Percentiles rank a stretch among this genome's conserved stretches.
Evolutionary conservation across 2,888 invertebrate species (phyloP).

Genomic region (Chrysina gloriosa): DNA sequence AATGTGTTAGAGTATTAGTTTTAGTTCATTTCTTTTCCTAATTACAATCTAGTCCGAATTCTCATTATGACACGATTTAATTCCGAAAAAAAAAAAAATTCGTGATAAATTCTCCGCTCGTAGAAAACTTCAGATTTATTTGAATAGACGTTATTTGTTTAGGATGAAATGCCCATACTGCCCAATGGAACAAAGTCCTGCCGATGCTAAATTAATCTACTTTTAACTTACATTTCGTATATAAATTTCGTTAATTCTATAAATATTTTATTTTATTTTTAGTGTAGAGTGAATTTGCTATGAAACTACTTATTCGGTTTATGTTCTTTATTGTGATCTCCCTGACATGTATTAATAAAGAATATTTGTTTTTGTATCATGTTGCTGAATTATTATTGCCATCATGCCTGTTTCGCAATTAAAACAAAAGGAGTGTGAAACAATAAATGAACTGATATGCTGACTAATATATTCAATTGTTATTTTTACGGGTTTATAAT

Average conservation of each 20-base stretch:
- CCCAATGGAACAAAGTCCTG: constrained; percentile 94
- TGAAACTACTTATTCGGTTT: constrained; percentile 11
- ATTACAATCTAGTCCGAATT: too few relatives aligned
- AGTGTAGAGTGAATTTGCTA: constrained; percentile 18
- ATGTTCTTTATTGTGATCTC: constrained; percentile 32
- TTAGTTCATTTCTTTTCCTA: too few relatives aligned
- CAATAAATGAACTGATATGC: too few relatives aligned
- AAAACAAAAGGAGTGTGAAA: too few relatives aligned
- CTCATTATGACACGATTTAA: too few relatives aligned
- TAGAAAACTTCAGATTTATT: too few relatives aligned
- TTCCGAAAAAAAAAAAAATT: too few relatives aligned
- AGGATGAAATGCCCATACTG: constrained; percentile 99
- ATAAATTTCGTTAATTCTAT: constrained; percentile 11
- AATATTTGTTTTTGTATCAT: constrained; percentile 13
- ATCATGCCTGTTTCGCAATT: too few relatives aligned
- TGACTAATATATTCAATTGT: too few relatives aligned
- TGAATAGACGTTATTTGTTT: constrained; percentile 57
- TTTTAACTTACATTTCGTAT: constrained; percentile 72
- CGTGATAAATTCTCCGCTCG: too few relatives aligned
- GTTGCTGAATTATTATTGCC: background rate
- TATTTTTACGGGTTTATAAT: too few relatives aligned
- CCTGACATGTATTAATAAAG: constrained; percentile 16
- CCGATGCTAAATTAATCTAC: constrained; percentile 91
- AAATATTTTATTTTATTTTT: background rate
- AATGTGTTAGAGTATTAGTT: too few relatives aligned